phyloP scores from a whole-genome alignment of 2,797 vertebrate species.

The Masticophis lateralis region DNA sequence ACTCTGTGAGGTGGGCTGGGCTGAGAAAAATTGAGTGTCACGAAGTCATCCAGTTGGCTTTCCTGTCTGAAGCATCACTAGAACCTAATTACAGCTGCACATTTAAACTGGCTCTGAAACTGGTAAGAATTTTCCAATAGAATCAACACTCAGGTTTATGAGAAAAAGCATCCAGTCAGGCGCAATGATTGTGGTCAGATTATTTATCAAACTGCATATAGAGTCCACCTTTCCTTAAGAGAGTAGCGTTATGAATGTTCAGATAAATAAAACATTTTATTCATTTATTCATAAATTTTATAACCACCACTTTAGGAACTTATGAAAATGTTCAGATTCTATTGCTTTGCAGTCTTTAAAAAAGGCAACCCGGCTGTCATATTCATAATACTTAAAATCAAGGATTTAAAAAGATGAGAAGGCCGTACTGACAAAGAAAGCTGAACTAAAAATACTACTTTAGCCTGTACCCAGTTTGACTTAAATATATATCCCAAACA shows the following conservation, averaged over 20 bases:
- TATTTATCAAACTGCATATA: neutral
- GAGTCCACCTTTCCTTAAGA: neutral
- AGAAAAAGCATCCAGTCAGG: neutral
- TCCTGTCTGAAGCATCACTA: neutral
- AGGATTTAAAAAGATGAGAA: neutral
- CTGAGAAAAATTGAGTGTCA: neutral
- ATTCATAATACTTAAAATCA: neutral
- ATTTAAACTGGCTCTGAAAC: neutral
- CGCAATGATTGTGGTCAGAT: neutral
- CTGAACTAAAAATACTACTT: neutral
- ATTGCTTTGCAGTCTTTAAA: neutral
- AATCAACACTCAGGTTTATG: too few species aligned
- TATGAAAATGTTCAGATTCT: neutral
- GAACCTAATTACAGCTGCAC: neutral
- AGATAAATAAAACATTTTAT: neutral
- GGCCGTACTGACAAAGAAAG: too few species aligned
- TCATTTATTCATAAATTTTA: neutral
- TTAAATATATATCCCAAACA: neutral
- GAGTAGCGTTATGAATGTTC: neutral
- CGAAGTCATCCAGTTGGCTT: neutral
- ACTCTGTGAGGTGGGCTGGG: neutral
- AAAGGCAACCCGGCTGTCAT: neutral
- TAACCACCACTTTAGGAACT: neutral
- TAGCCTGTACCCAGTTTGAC: neutral
- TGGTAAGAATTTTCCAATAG: neutral